Conservation (phyloP, 2,888 invertebrate species). For the Hofmannophila pseudospretella region DNA sequence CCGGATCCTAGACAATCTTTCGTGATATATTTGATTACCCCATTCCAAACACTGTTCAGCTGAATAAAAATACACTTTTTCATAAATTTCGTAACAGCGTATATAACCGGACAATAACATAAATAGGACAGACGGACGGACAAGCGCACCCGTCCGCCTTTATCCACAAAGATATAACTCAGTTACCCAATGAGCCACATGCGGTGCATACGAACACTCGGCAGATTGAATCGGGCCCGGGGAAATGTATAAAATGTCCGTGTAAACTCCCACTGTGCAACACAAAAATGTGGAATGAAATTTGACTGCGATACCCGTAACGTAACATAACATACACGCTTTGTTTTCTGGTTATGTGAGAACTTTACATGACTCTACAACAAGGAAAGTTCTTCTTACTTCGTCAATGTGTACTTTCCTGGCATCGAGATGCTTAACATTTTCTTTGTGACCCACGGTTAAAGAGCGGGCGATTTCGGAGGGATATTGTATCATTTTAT, state of each 20-base stretch:
- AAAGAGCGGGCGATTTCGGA: too few species aligned
- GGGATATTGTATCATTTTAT: too few species aligned
- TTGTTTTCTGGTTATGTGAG: conserved; percentile 14
- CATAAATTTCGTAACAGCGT: conserved; percentile 22
- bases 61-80: conserved; percentile 9
- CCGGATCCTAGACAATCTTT: neutral
- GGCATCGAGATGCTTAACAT: too few species aligned
- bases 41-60: neutral
- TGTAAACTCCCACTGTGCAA: conserved; percentile 60
- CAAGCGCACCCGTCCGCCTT: conserved; percentile 36
- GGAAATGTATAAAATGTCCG: conserved; percentile 49
- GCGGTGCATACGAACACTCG: conserved; percentile 45
- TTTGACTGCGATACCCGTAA: conserved; percentile 26
- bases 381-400: too few species aligned
- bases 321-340: conserved; percentile 11
- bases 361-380: too few species aligned
- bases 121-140: conserved; percentile 27
- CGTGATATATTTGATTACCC: neutral
- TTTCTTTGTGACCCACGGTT: too few species aligned
- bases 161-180: conserved; percentile 58
- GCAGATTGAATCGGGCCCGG: conserved; percentile 46
- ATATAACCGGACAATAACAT: conserved; percentile 41
- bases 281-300: conserved; percentile 49
- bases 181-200: conserved; percentile 64
- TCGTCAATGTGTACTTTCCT: too few species aligned